Conservation (phyloP, 2,797 vertebrate genomes). For the Silurus aristotelis region DNA sequence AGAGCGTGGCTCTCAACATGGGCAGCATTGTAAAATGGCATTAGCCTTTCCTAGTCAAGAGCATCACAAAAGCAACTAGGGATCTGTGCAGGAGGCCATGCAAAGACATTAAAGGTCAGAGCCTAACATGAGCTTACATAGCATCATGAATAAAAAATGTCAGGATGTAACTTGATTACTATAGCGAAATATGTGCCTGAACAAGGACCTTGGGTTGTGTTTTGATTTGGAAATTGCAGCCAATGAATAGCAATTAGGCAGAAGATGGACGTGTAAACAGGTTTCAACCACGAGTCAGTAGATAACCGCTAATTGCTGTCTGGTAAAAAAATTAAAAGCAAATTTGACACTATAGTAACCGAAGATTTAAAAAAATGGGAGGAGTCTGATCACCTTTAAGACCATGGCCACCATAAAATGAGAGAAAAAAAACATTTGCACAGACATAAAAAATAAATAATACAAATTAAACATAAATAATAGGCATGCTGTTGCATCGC, state of each 20-base stretch:
- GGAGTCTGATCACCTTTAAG: not conserved
- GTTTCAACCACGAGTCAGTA: not conserved
- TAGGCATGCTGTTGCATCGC: not conserved
- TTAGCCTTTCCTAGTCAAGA: conserved; percentile 22
- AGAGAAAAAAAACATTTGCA: no score
- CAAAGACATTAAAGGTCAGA: conserved; percentile 15
- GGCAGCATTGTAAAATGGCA: not conserved
- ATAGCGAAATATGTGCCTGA: conserved; percentile 11
- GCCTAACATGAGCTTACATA: conserved; percentile 28
- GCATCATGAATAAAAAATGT: conserved; percentile 7
- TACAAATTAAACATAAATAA: not conserved
- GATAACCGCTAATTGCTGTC: not conserved
- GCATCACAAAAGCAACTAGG: not conserved
- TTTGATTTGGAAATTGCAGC: not conserved
- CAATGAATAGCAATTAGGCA: not conserved
- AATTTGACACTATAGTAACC: no score
- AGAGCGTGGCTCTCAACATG: conserved; percentile 4
- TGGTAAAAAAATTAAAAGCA: not conserved
- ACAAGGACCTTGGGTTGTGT: not conserved
- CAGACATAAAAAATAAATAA: not conserved
- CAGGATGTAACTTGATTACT: not conserved
- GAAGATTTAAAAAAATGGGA: not conserved
- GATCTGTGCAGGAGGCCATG: not conserved
- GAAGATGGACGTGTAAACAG: not conserved
- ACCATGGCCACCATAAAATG: not conserved